phyloP scores from a whole-genome alignment of 2,113 vertebrate genomes.

The Ceratotherium simum region DNA sequence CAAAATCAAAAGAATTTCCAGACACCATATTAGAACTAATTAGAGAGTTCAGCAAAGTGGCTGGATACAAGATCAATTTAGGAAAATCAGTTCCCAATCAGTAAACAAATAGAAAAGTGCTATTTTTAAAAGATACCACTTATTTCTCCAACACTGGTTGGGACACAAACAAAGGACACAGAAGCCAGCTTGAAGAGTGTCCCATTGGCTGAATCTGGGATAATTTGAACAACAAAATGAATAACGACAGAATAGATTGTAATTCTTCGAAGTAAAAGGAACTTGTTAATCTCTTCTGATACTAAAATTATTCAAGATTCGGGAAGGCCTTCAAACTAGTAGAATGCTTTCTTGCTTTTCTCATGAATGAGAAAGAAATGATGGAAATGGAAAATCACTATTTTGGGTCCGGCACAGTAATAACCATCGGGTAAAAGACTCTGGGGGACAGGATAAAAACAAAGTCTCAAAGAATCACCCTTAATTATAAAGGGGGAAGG shows the following conservation, averaged over 20 bases:
- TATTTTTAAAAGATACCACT: background rate
- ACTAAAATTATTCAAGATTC: background rate
- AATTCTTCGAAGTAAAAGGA: background rate
- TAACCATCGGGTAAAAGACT: background rate
- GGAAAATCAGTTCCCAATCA: background rate
- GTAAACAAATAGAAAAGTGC: background rate
- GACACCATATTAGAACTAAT: background rate
- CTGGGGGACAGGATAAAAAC: too few species aligned
- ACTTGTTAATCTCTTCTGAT: background rate
- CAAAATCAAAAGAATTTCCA: background rate
- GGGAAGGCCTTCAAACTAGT: background rate
- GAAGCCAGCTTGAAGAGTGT: background rate
- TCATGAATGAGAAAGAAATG: background rate
- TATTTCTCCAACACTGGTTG: background rate
- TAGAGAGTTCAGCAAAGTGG: background rate
- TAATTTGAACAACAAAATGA: background rate
- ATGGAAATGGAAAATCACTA: background rate
- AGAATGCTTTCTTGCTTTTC: background rate
- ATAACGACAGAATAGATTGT: background rate
- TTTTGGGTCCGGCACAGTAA: background rate
- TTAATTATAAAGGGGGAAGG: background rate
- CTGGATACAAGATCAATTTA: fast-evolving
- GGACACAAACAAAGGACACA: background rate
- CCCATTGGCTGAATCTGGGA: background rate
- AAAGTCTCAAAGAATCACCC: background rate